phyloP scores from a whole-genome alignment of 2,888 invertebrate species.

The Latheticus oryzae region DNA sequence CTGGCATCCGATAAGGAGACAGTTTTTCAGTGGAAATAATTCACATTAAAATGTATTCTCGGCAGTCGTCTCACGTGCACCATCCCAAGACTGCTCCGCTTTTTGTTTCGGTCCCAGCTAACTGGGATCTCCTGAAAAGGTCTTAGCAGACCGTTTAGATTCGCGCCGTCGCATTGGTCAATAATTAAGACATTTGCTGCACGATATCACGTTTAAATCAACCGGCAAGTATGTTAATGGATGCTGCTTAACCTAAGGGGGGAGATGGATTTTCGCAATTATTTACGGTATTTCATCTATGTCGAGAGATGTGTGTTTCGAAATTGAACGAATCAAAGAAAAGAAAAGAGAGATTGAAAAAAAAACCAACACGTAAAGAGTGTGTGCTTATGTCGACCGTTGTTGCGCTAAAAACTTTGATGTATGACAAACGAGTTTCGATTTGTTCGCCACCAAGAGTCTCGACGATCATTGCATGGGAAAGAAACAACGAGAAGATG shows the following conservation, averaged over 20 bases:
- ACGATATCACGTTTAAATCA: slow-evolving; percentile 66
- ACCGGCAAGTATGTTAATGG: slow-evolving; percentile 66
- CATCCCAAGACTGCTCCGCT: slow-evolving; percentile 59
- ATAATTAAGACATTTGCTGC: slow-evolving; percentile 67
- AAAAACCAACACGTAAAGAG: slow-evolving; percentile 49
- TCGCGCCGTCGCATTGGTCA: slow-evolving; percentile 63
- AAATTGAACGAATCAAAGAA: slow-evolving; percentile 25
- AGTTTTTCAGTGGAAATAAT: slow-evolving; percentile 63
- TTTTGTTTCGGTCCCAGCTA: slow-evolving; percentile 55
- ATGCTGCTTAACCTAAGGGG: slow-evolving; percentile 54
- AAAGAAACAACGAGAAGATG: too few relatives aligned
- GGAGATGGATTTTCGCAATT: slow-evolving; percentile 58
- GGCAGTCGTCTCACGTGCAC: slow-evolving; percentile 61
- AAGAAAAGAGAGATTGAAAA: too few relatives aligned
- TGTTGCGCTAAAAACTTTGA: slow-evolving; percentile 58
- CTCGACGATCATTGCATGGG: slow-evolving; percentile 3
- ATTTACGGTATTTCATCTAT: slow-evolving; percentile 56
- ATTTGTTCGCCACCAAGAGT: slow-evolving; percentile 34
- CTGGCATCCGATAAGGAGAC: slow-evolving; percentile 57
- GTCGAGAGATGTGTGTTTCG: slow-evolving; percentile 23
- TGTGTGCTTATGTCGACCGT: slow-evolving; percentile 59
- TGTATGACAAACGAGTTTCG: slow-evolving; percentile 58
- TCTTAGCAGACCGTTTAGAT: slow-evolving; percentile 66
- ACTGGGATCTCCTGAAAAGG: slow-evolving; percentile 64
- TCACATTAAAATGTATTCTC: slow-evolving; percentile 61